phyloP scores from a whole-genome alignment of 2,113 vertebrate species.

The Perca schrenkii region DNA sequence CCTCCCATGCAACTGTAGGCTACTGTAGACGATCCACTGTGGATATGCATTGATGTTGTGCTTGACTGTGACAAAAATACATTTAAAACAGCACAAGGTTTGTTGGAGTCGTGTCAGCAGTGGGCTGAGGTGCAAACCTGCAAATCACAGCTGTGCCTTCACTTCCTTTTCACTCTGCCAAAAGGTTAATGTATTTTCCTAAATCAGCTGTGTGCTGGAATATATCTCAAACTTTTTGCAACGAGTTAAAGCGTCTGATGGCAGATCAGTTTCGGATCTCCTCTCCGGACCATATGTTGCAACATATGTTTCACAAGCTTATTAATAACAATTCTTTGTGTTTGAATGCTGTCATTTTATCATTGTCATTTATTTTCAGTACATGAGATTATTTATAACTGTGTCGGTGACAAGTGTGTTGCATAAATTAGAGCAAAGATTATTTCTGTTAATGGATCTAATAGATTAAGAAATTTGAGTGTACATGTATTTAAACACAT shows the following conservation, averaged over 20 bases:
- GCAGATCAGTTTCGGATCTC: constrained; percentile 36
- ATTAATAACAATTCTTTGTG: constrained; percentile 5
- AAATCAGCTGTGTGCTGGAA: constrained; percentile 21
- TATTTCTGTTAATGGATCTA: background rate
- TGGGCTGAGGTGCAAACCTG: constrained; percentile 18
- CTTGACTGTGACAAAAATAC: constrained; percentile 8
- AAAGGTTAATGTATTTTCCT: constrained; percentile 66
- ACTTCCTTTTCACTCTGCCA: constrained; percentile 9
- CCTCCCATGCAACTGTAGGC: constrained; percentile 51
- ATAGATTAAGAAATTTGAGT: background rate
- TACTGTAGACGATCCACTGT: constrained; percentile 31
- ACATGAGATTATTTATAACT: background rate
- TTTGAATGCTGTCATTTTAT: constrained; percentile 35
- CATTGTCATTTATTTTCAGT: background rate
- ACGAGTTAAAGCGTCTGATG: constrained; percentile 20
- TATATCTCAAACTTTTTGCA: constrained; percentile 35
- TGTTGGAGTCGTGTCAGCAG: constrained; percentile 22
- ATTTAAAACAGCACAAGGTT: background rate
- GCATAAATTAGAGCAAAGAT: background rate
- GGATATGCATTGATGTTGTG: constrained; percentile 37
- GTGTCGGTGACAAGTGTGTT: background rate
- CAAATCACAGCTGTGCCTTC: constrained; percentile 58
- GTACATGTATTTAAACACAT: too few species aligned
- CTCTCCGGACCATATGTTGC: constrained; percentile 44
- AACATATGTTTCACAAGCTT: constrained; percentile 45